These are phyloP conservation scores for Cotesia chilonis DNA, from an alignment of 1,140 invertebrate genomes.

Conservation along the genomic window DNA sequence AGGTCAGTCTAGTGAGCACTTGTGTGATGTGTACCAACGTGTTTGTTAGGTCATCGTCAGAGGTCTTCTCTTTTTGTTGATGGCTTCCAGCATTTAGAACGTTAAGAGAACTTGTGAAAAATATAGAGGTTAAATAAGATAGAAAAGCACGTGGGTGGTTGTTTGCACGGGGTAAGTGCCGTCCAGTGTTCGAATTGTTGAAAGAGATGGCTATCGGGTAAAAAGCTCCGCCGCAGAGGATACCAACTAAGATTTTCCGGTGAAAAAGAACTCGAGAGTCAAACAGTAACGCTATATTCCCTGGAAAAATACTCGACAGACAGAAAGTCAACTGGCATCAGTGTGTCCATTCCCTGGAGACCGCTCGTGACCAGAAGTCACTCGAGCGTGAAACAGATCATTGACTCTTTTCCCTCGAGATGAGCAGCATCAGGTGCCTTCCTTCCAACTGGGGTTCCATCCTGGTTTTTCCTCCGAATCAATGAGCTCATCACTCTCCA, in stretches of 20 bases:
- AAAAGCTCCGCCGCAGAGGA: not conserved
- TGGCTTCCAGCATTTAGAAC: conserved; percentile 24
- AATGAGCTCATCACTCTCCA: not conserved
- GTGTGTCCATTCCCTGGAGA: conserved; percentile 25
- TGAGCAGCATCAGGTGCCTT: not conserved
- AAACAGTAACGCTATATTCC: conserved; percentile 17
- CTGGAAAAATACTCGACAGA: conserved; percentile 17
- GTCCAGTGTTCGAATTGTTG: conserved; percentile 50
- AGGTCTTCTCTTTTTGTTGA: conserved; percentile 10
- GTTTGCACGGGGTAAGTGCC: conserved; percentile 61
- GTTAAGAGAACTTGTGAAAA: conserved; percentile 3
- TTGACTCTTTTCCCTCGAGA: conserved; percentile 17
- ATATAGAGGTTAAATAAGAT: conserved; percentile 11
- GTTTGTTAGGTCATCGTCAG: conserved; percentile 44
- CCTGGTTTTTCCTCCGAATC: not conserved
- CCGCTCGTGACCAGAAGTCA: conserved; percentile 33
- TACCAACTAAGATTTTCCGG: not conserved
- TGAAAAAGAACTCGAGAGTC: not conserved
- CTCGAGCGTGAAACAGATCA: conserved; percentile 28
- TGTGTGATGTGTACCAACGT: conserved; percentile 44
- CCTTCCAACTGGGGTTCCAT: too few relatives aligned
- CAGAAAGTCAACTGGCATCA: not conserved
- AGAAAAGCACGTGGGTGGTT: conserved; percentile 39
- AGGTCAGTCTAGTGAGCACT: conserved; percentile 53
- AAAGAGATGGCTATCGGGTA: conserved; percentile 19